phyloP scores from a whole-genome alignment of 2,888 invertebrate genomes.

The Odontomyia ornata region DNA sequence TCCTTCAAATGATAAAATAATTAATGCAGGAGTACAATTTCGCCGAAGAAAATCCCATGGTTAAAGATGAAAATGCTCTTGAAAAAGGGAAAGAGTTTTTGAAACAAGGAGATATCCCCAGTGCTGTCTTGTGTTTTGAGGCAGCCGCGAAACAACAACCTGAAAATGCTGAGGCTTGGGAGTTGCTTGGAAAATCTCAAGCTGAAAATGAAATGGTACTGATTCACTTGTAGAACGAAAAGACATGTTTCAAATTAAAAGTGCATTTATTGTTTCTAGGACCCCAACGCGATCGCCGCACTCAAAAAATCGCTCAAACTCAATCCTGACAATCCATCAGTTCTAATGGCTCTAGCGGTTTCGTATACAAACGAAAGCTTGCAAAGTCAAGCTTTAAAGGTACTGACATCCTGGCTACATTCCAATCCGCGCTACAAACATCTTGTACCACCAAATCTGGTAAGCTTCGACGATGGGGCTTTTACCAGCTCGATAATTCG shows the following conservation, averaged over 20 bases:
- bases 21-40: constrained; percentile 80
- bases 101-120: constrained; percentile 88
- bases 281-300: constrained; percentile 91
- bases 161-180: constrained; percentile 84
- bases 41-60: constrained; percentile 86
- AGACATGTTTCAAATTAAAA: constrained; percentile 24
- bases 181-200: constrained; percentile 87
- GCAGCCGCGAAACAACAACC: constrained; percentile 88
- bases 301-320: constrained; percentile 84
- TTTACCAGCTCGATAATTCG: constrained; percentile 66
- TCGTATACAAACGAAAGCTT: constrained; percentile 97
- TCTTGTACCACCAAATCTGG: constrained; percentile 70
- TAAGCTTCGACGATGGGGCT: constrained; percentile 53
- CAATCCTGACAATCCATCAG: constrained; percentile 81
- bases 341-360: constrained; percentile 90
- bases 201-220: constrained; percentile 91
- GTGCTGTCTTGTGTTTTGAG: constrained; percentile 96
- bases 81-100: constrained; percentile 86
- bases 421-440: constrained; percentile 84
- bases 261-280: constrained; percentile 63
- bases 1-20: not conserved
- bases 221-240: not conserved
- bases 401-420: constrained; percentile 80
- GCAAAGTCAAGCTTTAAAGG: constrained; percentile 86
- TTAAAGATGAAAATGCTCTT: constrained; percentile 78